A percentile compares a stretch with the other conserved stretches of the same genome.
phyloP scores from a whole-genome alignment of 2,888 invertebrate genomes.

The Aspidiotus destructor region DNA sequence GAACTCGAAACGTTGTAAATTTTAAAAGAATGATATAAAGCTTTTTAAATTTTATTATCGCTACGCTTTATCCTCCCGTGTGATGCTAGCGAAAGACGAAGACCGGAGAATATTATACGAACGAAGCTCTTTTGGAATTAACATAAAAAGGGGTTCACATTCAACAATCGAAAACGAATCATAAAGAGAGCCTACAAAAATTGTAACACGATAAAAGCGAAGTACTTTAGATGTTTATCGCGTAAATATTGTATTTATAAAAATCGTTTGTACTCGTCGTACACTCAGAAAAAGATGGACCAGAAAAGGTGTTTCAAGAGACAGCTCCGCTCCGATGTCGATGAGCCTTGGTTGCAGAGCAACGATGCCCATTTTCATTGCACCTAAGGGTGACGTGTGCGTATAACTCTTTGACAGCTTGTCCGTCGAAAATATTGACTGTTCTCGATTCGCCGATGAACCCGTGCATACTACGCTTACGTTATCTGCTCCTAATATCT shows the following conservation, averaged over 20 bases:
- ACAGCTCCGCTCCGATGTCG: no score
- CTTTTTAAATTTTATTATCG: background rate
- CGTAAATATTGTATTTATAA: background rate
- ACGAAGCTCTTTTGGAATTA: background rate
- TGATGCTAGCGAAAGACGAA: no score
- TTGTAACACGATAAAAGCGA: constrained; percentile 2
- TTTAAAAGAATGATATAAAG: background rate
- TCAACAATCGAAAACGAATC: background rate
- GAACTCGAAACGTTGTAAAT: no score
- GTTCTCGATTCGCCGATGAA: constrained; percentile 22
- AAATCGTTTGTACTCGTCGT: background rate
- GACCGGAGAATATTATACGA: background rate
- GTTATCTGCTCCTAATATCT: constrained; percentile 22
- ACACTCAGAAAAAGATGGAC: background rate
- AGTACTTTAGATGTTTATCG: constrained; percentile 3
- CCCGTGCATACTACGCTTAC: constrained; percentile 15
- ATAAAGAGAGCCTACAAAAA: background rate
- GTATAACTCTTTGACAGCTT: constrained; percentile 29
- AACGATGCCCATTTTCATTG: background rate
- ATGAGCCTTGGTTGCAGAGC: no score
- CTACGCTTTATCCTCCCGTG: no score
- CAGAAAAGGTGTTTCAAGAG: constrained; percentile 21
- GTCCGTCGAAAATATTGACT: constrained; percentile 29
- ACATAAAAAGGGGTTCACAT: constrained; percentile 2
- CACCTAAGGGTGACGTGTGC: constrained; percentile 14